A percentile compares a stretch with the other conserved stretches of the same genome.
These are phyloP conservation scores for Chymomyza caudatula DNA, from an alignment of 2,888 invertebrate species.

Conservation along the genomic window DNA sequence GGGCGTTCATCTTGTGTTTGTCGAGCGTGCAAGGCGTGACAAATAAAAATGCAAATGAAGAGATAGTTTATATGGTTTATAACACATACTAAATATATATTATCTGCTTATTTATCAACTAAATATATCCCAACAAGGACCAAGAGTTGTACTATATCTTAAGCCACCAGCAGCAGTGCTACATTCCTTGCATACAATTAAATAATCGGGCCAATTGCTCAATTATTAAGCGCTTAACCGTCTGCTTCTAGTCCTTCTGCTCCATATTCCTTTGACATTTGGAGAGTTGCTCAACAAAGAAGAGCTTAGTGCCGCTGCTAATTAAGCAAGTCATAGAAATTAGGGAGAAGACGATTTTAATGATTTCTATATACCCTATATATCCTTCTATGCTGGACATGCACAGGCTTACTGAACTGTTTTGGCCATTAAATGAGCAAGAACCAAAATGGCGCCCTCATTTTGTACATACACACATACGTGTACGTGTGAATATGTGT, in stretches of 20 bases:
- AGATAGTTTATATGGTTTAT: background rate
- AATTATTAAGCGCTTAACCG: constrained; percentile 69
- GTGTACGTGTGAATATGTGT: background rate
- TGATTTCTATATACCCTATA: constrained; percentile 55
- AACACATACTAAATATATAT: background rate
- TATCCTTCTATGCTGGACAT: constrained; percentile 52
- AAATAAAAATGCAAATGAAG: background rate
- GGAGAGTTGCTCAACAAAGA: background rate
- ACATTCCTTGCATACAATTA: too few species aligned
- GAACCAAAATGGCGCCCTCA: background rate
- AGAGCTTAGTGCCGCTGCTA: constrained; percentile 37
- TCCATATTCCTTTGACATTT: background rate
- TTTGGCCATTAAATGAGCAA: background rate
- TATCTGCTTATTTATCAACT: background rate
- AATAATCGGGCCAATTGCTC: constrained; percentile 64
- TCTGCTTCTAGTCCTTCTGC: background rate
- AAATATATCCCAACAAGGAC: background rate
- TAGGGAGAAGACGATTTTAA: constrained; percentile 71
- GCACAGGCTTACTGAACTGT: constrained; percentile 5
- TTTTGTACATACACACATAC: background rate
- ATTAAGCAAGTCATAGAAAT: constrained; percentile 73
- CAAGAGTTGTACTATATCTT: too few species aligned
- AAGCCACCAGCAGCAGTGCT: background rate
- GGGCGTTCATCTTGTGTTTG: background rate
- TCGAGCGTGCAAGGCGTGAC: background rate